Conservation (phyloP, 2,888 invertebrate genomes). For the Pterostichus madidus region DNA sequence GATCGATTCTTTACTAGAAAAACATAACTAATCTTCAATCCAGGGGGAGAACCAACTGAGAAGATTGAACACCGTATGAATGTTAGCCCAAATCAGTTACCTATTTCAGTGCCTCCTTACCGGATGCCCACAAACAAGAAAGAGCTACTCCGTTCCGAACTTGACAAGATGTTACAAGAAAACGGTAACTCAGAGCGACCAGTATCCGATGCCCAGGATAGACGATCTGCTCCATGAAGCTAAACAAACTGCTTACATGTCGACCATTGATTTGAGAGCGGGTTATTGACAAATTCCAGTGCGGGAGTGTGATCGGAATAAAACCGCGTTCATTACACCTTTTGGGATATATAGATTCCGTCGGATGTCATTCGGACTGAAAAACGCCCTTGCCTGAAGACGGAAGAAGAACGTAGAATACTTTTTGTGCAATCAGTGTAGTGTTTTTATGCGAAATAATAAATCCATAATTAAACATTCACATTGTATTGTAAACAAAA, state of each 20-base stretch:
- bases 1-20: no score
- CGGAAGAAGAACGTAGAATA: no score
- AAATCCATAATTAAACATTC: no score
- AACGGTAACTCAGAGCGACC: slow-evolving; percentile 73
- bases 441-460: no score
- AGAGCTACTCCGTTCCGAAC: slow-evolving; percentile 69
- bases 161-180: slow-evolving; percentile 71
- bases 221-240: slow-evolving; percentile 64
- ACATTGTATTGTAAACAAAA: no score
- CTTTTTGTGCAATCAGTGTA: no score
- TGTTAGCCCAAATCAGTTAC: slow-evolving; percentile 70
- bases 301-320: slow-evolving; percentile 1
- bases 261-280: slow-evolving; percentile 17
- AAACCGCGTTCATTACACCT: slow-evolving; percentile 37
- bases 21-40: no score
- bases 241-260: slow-evolving; percentile 13
- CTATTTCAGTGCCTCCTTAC: slow-evolving; percentile 72
- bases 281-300: slow-evolving; percentile 34
- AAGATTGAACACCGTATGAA: slow-evolving; percentile 71
- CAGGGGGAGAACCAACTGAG: no score
- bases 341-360: slow-evolving; percentile 9
- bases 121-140: slow-evolving; percentile 71
- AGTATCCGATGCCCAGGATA: slow-evolving; percentile 66
- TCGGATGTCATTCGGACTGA: slow-evolving; percentile 18
- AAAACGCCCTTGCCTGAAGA: not conserved